Conservation (phyloP, 92 coral and sea anemone genomes). For the Galaxea fascicularis region DNA sequence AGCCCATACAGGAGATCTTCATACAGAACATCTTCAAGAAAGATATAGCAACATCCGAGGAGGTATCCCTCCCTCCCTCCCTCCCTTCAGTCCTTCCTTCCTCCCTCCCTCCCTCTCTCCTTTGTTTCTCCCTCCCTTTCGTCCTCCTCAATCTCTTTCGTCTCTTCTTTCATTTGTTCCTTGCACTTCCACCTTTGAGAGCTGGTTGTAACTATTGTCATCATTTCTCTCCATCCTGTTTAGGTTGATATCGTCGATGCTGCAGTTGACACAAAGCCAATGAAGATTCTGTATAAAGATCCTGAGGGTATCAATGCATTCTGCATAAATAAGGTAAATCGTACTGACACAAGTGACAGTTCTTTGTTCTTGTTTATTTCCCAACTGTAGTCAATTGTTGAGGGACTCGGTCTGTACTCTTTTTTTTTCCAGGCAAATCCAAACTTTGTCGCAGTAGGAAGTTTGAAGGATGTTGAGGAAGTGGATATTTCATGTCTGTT, state of each 20-base stretch:
- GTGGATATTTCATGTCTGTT: conserved; percentile 87
- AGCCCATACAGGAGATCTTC: conserved; percentile 86
- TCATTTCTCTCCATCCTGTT: neutral
- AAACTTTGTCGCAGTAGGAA: conserved; percentile 87
- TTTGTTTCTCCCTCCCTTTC: too few species aligned
- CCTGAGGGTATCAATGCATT: conserved; percentile 94
- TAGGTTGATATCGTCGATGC: conserved; percentile 77
- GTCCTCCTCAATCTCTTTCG: too few species aligned
- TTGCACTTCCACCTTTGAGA: neutral
- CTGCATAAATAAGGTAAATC: conserved; percentile 87
- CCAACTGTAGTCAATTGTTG: neutral
- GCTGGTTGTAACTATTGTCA: neutral
- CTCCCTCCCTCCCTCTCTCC: neutral
- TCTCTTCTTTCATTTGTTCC: too few species aligned
- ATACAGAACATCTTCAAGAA: conserved; percentile 85
- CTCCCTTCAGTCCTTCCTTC: neutral
- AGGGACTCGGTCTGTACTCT: neutral
- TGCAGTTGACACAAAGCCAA: conserved; percentile 52
- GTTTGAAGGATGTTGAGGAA: conserved; percentile 94
- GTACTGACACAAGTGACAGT: neutral
- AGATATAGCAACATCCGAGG: conserved; percentile 39
- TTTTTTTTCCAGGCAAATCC: conserved; percentile 77
- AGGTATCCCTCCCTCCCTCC: neutral
- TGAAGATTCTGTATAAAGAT: conserved; percentile 88
- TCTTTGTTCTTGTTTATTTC: neutral